Evolutionary conservation across 2,888 invertebrate species (phyloP).

Genomic region (Bruchidius siliquastri): DNA sequence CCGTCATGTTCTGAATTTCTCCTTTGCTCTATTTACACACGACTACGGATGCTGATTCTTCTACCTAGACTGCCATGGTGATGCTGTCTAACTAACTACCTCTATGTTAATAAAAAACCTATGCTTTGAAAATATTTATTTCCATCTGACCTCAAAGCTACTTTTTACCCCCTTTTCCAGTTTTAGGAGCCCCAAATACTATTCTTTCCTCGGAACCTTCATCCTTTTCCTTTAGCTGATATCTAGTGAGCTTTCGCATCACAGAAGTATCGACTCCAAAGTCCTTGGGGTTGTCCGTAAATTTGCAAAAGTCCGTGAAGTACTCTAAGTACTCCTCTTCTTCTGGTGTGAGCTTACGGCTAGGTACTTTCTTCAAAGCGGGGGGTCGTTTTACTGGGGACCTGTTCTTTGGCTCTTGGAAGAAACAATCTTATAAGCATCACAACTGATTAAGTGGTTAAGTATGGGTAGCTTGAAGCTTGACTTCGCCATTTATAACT

Average conservation of each 20-base stretch:
- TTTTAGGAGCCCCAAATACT: background rate
- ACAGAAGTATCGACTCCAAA: conserved; percentile 29
- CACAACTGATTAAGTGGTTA: too few species aligned
- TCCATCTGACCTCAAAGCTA: background rate
- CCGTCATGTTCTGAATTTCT: too few species aligned
- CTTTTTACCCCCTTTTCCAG: background rate
- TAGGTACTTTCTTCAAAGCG: conserved; percentile 25
- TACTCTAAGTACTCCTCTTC: conserved; percentile 38
- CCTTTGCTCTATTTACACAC: too few species aligned
- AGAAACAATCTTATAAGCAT: conserved; percentile 2
- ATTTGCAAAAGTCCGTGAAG: conserved; percentile 38
- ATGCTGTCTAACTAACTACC: too few species aligned
- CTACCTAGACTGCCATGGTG: too few species aligned
- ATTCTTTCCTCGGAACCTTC: background rate
- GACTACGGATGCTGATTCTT: too few species aligned
- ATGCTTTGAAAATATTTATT: background rate
- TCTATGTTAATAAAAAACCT: background rate
- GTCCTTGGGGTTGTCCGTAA: conserved; percentile 28
- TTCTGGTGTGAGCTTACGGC: conserved; percentile 30
- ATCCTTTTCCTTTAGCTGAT: background rate
- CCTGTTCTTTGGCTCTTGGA: conserved; percentile 34
- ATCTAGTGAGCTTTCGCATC: background rate
- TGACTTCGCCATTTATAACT: too few species aligned
- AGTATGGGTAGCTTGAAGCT: too few species aligned
- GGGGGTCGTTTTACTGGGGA: conserved; percentile 35